Percentiles rank a stretch among this genome's conserved stretches.
Conservation (phyloP, 2,797 vertebrate species). For the Ambastaia sidthimunki region DNA sequence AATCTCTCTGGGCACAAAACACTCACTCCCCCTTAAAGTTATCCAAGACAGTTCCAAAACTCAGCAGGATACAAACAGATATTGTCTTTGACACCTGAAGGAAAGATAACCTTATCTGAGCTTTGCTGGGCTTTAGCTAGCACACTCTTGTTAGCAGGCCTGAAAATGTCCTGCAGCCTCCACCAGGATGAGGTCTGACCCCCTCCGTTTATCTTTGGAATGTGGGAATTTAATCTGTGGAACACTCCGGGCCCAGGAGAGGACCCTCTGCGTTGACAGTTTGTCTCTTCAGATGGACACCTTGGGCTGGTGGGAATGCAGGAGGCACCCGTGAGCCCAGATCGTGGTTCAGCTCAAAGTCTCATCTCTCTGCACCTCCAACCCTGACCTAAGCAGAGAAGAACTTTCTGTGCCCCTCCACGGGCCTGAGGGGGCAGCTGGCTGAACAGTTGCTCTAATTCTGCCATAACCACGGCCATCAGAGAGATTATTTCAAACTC, state of each 20-base stretch:
- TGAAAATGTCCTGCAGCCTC: conserved; percentile 39
- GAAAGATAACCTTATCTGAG: conserved; percentile 73
- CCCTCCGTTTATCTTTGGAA: conserved; percentile 74
- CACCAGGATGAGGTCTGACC: conserved; percentile 58
- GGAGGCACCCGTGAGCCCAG: conserved; percentile 56
- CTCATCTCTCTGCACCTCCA: conserved; percentile 52
- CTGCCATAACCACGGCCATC: conserved; percentile 11
- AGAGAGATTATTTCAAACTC: conserved; percentile 21
- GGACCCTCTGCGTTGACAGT: conserved; percentile 71
- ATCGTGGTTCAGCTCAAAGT: conserved; percentile 56
- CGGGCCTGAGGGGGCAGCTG: conserved; percentile 34
- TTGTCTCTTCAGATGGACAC: conserved; percentile 71
- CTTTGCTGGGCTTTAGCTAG: conserved; percentile 62
- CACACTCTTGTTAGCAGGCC: conserved; percentile 40
- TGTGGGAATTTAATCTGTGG: conserved; percentile 68
- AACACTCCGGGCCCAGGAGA: conserved; percentile 52
- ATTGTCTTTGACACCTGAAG: conserved; percentile 74
- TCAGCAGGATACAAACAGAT: conserved; percentile 76
- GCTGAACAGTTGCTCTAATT: conserved; percentile 47
- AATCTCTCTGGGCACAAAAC: conserved; percentile 17
- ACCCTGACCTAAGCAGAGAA: conserved; percentile 34
- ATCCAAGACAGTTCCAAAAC: conserved; percentile 66
- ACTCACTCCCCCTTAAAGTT: conserved; percentile 55
- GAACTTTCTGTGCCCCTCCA: conserved; percentile 20
- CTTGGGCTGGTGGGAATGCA: conserved; percentile 68